These are phyloP conservation scores for Protobothrops flavoviridis DNA, from an alignment of 2,113 vertebrate genomes.

Conservation along the genomic window DNA sequence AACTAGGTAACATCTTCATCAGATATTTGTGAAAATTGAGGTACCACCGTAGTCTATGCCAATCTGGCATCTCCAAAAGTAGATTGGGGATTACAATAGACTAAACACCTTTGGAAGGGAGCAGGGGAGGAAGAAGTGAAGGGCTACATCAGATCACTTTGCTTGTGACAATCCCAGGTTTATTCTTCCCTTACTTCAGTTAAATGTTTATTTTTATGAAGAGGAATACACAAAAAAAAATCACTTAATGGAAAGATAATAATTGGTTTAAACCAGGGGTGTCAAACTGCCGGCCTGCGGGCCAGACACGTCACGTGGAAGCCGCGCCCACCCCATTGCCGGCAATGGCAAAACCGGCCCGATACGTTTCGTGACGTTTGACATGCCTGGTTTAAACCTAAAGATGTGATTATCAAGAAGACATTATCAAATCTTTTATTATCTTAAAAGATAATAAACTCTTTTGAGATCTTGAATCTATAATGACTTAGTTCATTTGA, in stretches of 20 bases:
- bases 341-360: too few relatives aligned
- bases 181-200: neutral
- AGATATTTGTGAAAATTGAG: too few relatives aligned
- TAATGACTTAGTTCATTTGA: neutral
- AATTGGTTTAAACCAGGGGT: neutral
- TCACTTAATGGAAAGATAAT: neutral
- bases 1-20: neutral
- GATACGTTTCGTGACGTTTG: too few relatives aligned
- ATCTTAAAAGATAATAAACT: neutral
- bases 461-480: neutral
- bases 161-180: neutral
- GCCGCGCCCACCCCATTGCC: too few relatives aligned
- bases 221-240: neutral
- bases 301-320: too few relatives aligned
- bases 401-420: neutral
- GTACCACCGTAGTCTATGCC: neutral
- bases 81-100: neutral
- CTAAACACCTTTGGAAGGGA: neutral
- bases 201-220: neutral
- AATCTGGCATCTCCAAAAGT: neutral
- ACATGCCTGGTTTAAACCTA: neutral
- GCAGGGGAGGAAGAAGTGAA: neutral
- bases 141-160: neutral
- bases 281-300: too few relatives aligned
- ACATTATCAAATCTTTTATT: neutral